These are phyloP conservation scores for Ptilonorhynchus violaceus DNA, from an alignment of 2,113 vertebrate genomes.

Conservation along the genomic window DNA sequence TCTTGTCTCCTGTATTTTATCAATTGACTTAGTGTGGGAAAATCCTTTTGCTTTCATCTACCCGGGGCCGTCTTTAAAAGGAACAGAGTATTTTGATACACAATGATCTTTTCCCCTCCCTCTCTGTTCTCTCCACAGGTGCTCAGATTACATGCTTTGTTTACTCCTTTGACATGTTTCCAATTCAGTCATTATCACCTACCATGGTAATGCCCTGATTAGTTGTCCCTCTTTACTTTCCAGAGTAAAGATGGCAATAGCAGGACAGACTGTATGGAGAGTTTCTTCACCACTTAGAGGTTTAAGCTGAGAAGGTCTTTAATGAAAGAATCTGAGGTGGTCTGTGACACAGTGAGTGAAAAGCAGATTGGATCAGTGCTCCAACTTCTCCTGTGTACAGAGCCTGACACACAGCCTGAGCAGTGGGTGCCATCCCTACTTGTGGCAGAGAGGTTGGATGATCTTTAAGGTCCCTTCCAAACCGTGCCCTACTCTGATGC, in stretches of 20 bases:
- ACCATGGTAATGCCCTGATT: not conserved
- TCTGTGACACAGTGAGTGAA: not conserved
- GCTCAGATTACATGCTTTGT: not conserved
- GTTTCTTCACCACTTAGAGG: not conserved
- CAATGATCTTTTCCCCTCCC: fast-evolving
- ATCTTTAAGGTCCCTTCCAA: not conserved
- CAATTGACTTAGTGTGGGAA: not conserved
- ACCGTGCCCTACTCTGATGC: not conserved
- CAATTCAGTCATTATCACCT: not conserved
- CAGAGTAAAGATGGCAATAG: not conserved
- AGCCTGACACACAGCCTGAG: not conserved
- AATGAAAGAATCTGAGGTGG: not conserved
- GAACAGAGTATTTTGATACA: not conserved
- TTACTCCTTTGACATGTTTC: not conserved
- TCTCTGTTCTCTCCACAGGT: not conserved
- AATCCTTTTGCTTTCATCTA: not conserved
- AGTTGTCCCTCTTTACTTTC: not conserved
- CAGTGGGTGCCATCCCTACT: fast-evolving
- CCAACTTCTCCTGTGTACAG: not conserved
- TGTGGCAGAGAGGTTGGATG: not conserved
- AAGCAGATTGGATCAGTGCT: not conserved
- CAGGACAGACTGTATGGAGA: not conserved
- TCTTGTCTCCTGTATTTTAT: not conserved
- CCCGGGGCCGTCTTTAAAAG: not conserved
- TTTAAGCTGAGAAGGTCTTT: not conserved